These are phyloP conservation scores for Siniperca obscura DNA, from an alignment of 2,797 vertebrate genomes.

Conservation along the genomic window DNA sequence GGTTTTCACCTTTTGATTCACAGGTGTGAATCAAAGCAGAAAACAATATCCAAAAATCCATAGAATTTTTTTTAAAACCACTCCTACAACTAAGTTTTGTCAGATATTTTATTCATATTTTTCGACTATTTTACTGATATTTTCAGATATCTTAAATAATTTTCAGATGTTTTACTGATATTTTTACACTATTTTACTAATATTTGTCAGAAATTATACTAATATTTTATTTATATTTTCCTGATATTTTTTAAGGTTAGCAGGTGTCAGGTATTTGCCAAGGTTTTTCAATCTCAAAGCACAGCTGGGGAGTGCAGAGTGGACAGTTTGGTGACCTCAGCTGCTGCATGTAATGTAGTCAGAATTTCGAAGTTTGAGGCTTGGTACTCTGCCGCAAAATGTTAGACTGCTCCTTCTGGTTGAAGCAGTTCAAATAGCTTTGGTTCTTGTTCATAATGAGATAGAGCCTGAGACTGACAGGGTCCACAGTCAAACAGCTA, in stretches of 20 bases:
- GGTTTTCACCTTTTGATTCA: too few relatives aligned
- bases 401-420: neutral
- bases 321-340: neutral
- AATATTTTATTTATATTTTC: neutral
- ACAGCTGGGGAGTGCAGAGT: neutral
- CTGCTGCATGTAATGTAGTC: neutral
- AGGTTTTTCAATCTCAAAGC: neutral
- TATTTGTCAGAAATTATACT: neutral
- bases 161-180: neutral
- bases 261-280: neutral
- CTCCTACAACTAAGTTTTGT: too few relatives aligned
- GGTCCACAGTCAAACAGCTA: neutral
- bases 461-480: rapidly evolving
- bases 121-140: too few relatives aligned
- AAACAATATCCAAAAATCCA: too few relatives aligned
- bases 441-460: neutral
- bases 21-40: too few relatives aligned
- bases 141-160: too few relatives aligned
- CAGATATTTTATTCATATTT: too few relatives aligned
- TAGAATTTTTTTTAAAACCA: too few relatives aligned
- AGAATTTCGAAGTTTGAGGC: neutral
- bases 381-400: neutral
- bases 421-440: neutral
- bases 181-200: neutral
- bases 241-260: neutral